These are phyloP conservation scores for Thelaira solivaga DNA, from an alignment of 2,888 invertebrate genomes.

Conservation along the genomic window DNA sequence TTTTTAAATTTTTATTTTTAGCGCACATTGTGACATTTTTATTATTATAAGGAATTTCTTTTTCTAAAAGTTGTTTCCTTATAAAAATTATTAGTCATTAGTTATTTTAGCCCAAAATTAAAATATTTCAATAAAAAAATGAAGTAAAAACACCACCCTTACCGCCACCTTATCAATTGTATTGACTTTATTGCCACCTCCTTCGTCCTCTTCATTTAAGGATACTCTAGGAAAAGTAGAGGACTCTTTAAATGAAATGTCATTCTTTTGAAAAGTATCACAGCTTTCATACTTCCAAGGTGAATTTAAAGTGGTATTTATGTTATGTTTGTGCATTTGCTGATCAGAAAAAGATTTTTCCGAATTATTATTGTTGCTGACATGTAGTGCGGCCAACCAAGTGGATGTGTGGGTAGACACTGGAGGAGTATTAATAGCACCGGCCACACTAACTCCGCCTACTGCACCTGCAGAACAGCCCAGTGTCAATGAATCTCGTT, in stretches of 20 bases:
- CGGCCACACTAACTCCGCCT: constrained; percentile 38
- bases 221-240: constrained; percentile 15
- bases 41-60: not conserved
- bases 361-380: constrained; percentile 60
- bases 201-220: constrained; percentile 53
- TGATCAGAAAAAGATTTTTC: constrained; percentile 45
- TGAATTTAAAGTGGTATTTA: constrained; percentile 11
- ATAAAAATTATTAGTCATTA: not conserved
- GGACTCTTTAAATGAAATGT: constrained; percentile 4
- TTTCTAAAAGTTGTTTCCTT: constrained; percentile 19
- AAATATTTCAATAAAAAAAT: no score
- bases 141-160: not conserved
- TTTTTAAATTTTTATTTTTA: not conserved
- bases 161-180: constrained; percentile 17
- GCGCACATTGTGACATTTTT: not conserved
- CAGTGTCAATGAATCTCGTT: constrained; percentile 14
- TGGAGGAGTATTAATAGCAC: constrained; percentile 62
- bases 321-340: constrained; percentile 55
- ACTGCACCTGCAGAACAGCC: constrained; percentile 37
- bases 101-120: not conserved
- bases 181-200: constrained; percentile 26
- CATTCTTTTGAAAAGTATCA: constrained; percentile 45
- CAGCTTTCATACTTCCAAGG: constrained; percentile 45
- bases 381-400: constrained; percentile 60
- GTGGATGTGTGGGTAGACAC: constrained; percentile 54